These are phyloP conservation scores for Leptinotarsa peninsularis DNA, from an alignment of 2,888 invertebrate species.

Conservation along the genomic window DNA sequence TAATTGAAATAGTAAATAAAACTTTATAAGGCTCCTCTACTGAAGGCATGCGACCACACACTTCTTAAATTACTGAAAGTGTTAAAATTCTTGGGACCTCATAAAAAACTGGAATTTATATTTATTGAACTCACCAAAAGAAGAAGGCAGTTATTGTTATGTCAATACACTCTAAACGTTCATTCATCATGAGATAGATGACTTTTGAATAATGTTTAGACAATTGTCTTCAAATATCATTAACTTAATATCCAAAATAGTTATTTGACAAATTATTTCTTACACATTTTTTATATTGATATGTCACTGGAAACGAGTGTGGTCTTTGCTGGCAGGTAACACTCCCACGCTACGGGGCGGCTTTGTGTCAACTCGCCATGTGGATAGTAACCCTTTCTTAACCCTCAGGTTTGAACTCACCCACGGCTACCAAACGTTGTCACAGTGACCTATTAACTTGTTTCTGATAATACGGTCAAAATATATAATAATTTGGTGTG, in stretches of 20 bases:
- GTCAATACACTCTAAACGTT: constrained; percentile 23
- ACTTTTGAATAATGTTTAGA: too few relatives aligned
- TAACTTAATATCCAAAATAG: too few relatives aligned
- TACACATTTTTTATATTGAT: neutral
- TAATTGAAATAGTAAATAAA: constrained; percentile 9
- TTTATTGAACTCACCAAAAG: constrained; percentile 22
- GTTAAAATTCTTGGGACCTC: constrained; percentile 29
- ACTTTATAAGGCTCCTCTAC: neutral
- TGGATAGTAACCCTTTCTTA: constrained; percentile 47
- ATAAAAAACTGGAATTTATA: constrained; percentile 29
- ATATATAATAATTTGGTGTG: neutral
- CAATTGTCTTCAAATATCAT: too few relatives aligned
- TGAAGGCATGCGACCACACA: constrained; percentile 33
- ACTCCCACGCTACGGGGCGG: constrained; percentile 48
- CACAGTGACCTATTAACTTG: constrained; percentile 37
- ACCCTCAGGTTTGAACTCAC: constrained; percentile 25
- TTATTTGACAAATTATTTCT: neutral
- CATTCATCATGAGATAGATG: neutral
- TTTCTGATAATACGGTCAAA: constrained; percentile 11
- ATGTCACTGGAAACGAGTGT: constrained; percentile 7
- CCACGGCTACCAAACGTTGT: constrained; percentile 31
- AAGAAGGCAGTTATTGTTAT: constrained; percentile 29
- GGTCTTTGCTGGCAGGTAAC: constrained; percentile 45
- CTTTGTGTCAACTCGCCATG: constrained; percentile 45
- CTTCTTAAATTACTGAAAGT: constrained; percentile 26